Base-by-base conservation (phyloP, 1,140 invertebrate species). In the Micrasema longulum region DNA sequence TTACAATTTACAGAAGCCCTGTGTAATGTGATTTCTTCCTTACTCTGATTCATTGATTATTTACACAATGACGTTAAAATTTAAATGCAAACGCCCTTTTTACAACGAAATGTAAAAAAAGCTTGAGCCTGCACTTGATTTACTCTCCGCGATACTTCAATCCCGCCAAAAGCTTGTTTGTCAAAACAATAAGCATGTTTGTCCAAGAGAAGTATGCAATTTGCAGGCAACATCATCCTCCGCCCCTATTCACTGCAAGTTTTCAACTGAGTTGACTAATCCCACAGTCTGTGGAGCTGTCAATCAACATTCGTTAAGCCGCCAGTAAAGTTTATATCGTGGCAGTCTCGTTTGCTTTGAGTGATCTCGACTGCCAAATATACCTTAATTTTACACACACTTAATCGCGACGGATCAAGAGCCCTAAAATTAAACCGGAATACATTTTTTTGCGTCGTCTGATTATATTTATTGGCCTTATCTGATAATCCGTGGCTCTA, bases 241-340 rank as follows among this genome's bases (percentile, higher is more conserved):
- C n/a, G 2, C 38, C 36, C 36, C 60, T 12, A 26, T 41, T 18
- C 48, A 12, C 1, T 38, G 48, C 48, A 22, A 60, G 23, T 64
- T 66, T 45, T 41, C 72, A 22, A 22, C 12, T 26, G 57, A 53
- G 60, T 23, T 14, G 47, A 35, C 66, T 73, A 73, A 73, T 73
- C 63, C 72, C 18, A 18, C 47, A 55, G 50, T 48, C 53, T 26
- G 62, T 53, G 31, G 4, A 45, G 14, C 73, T 68, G 73, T 74
- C 69, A 74, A 74, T 74, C 73, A 74, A 63, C 36, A 68, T 71
- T 74, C 69, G 73, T 74, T 74, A 74, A 48, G 68, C 43, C 57
- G 14, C 20, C 36, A 45, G n/a, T n/a, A n/a, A n/a, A n/a, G 36
- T 45, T 43, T 45, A 41, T 43, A 43, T 63, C 57, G 57, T 5